phyloP scores from a whole-genome alignment of 2,797 vertebrate species.

The Neomorphus geoffroyi region DNA sequence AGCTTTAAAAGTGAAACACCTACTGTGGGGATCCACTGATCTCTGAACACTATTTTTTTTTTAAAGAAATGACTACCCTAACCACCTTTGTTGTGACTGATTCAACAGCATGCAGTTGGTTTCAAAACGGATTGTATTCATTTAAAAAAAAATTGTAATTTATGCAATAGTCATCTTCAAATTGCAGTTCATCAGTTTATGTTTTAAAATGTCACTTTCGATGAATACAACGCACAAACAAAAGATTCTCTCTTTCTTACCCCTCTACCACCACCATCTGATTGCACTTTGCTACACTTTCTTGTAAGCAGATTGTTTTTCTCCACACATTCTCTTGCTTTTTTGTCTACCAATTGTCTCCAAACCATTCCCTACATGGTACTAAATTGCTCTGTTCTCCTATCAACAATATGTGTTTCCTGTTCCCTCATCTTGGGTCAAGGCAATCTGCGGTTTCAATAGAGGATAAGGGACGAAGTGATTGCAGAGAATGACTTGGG shows the following conservation, averaged over 20 bases:
- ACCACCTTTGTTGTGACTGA: neutral
- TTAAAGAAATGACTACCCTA: neutral
- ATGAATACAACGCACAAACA: neutral
- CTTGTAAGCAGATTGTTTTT: neutral
- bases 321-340: neutral
- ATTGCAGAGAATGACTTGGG: too few relatives aligned
- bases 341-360: neutral
- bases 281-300: neutral
- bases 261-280: neutral
- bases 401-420: neutral
- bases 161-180: neutral
- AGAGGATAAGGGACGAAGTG: too few relatives aligned
- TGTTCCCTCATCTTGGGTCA: neutral
- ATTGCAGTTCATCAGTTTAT: neutral
- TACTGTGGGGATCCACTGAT: neutral
- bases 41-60: neutral
- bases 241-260: neutral
- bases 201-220: neutral
- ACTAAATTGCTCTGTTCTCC: neutral
- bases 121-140: neutral
- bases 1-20: conserved; percentile 3
- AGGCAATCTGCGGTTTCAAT: too few relatives aligned
- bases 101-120: neutral
- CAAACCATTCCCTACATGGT: neutral
- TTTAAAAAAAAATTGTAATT: neutral